A percentile compares a stretch with the other conserved stretches of the same genome.
Conservation (phyloP, 2,113 vertebrate genomes). For the Oxyura jamaicensis region DNA sequence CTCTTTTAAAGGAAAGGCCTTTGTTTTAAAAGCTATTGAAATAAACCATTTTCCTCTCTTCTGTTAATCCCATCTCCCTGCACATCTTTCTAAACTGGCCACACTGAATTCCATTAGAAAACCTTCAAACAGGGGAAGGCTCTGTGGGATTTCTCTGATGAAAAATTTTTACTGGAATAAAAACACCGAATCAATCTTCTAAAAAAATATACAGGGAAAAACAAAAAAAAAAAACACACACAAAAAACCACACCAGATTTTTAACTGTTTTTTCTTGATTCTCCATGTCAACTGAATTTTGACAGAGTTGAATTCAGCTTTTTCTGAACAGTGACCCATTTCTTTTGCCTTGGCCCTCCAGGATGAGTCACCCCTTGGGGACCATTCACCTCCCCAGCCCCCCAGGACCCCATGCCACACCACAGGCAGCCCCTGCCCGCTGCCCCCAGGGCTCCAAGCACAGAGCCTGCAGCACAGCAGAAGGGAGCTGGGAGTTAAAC, state of each 20-base stretch:
- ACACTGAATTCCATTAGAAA: background rate
- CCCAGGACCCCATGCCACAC: no score
- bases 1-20: background rate
- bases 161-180: background rate
- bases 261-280: background rate
- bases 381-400: background rate
- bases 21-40: background rate
- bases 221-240: background rate
- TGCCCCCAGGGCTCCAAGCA: no score
- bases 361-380: background rate
- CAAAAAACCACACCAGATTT: no score
- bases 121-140: background rate
- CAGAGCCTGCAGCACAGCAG: no score
- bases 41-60: background rate
- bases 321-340: background rate
- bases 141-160: background rate
- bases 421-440: no score
- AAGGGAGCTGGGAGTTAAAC: background rate
- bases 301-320: rapidly evolving
- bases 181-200: background rate
- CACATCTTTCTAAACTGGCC: background rate
- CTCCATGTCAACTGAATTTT: background rate
- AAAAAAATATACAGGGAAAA: rapidly evolving
- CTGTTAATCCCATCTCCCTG: background rate
- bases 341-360: background rate